A percentile compares a stretch with the other conserved stretches of the same genome.
Evolutionary conservation across 1,140 invertebrate species (phyloP).

Genomic region (Pseudomyrmex sp.): DNA sequence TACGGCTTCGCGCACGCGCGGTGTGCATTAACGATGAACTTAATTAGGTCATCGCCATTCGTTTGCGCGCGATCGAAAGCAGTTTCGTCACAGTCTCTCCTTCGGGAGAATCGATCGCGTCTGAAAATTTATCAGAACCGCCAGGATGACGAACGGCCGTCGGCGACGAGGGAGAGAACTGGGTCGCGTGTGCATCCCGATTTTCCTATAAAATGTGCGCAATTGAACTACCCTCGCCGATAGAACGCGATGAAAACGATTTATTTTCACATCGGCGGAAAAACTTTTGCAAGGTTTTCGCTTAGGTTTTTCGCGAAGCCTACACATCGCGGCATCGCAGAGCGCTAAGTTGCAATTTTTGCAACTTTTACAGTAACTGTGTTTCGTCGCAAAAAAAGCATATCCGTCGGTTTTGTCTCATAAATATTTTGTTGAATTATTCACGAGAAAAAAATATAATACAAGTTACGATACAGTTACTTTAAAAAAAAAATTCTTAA

Average conservation of each 20-base stretch:
- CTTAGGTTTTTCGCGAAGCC: neutral
- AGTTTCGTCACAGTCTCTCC: constrained; percentile 1
- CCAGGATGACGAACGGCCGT: constrained; percentile 18
- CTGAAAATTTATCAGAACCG: constrained; percentile 16
- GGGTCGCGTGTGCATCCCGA: neutral
- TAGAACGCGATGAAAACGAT: constrained; percentile 27
- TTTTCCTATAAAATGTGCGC: neutral
- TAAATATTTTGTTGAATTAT: constrained; percentile 28
- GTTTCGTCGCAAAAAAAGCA: neutral
- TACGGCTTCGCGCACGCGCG: constrained; percentile 19
- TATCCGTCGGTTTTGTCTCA: neutral
- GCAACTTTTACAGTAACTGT: neutral
- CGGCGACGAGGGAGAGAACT: neutral
- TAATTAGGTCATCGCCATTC: constrained; percentile 61
- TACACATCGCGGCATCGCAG: neutral
- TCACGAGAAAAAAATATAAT: neutral
- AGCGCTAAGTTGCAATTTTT: too few relatives aligned
- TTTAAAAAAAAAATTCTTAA: neutral
- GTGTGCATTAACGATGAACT: constrained; percentile 52
- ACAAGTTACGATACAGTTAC: neutral
- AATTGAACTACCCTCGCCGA: neutral
- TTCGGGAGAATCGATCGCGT: constrained; percentile 7
- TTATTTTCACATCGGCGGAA: neutral
- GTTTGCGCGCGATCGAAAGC: constrained; percentile 24
- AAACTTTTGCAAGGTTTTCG: neutral